phyloP scores from a whole-genome alignment of 2,113 vertebrate species.

The Eira barbara region DNA sequence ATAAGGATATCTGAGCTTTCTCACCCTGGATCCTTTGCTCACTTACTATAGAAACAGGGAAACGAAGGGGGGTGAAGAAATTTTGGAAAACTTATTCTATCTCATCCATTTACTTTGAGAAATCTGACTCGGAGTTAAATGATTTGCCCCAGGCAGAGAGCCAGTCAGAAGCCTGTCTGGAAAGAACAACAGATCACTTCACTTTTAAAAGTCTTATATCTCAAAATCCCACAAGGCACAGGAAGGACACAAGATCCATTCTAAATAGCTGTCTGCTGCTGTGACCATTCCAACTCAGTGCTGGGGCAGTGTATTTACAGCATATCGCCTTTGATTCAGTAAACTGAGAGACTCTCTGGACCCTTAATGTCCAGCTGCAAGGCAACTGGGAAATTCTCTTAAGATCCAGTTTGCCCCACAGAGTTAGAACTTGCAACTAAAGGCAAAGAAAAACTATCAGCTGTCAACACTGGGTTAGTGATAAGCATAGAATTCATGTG shows the following conservation, averaged over 20 bases:
- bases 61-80: neutral
- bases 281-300: neutral
- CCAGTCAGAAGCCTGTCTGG: neutral
- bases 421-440: constrained; percentile 1
- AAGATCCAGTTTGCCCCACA: neutral
- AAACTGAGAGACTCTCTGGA: neutral
- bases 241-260: neutral
- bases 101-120: neutral
- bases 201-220: neutral
- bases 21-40: neutral
- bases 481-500: neutral
- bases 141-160: neutral
- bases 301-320: neutral
- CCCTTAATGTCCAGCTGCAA: neutral
- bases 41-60: neutral
- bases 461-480: neutral
- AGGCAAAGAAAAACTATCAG: neutral
- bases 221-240: neutral
- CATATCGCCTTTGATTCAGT: neutral
- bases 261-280: neutral
- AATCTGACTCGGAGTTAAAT: neutral
- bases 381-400: neutral
- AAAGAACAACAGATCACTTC: neutral
- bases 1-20: neutral
- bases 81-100: neutral